These are phyloP conservation scores for Columba livia DNA, from an alignment of 2,113 vertebrate species.

Conservation along the genomic window DNA sequence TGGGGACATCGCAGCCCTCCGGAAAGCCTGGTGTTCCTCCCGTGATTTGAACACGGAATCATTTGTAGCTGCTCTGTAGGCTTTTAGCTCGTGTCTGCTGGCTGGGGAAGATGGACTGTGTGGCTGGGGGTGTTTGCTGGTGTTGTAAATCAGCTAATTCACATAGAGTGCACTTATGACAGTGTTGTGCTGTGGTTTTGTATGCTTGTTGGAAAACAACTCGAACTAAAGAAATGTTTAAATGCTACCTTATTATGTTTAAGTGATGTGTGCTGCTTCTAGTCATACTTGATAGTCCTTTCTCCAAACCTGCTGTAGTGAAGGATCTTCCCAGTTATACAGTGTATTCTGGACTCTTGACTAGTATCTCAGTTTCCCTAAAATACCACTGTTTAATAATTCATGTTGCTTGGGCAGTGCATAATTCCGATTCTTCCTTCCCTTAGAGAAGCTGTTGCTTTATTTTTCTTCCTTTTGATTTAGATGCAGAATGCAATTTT, in stretches of 20 bases:
- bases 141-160: neutral
- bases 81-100: neutral
- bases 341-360: neutral
- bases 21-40: slow-evolving; percentile 11
- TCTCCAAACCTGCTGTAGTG: neutral
- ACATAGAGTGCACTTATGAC: neutral
- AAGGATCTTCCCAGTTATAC: neutral
- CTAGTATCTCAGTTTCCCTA: neutral
- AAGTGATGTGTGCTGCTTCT: neutral
- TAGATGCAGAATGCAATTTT: neutral
- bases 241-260: neutral
- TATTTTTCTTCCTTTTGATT: neutral
- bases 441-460: neutral
- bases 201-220: neutral
- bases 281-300: neutral
- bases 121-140: neutral
- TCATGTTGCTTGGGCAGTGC: neutral
- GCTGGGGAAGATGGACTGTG: neutral
- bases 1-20: neutral
- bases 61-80: neutral
- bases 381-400: neutral
- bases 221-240: neutral
- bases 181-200: neutral
- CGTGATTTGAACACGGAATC: neutral
- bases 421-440: neutral